Conservation (phyloP, 2,888 invertebrate species). For the Entomobrya proxima region DNA sequence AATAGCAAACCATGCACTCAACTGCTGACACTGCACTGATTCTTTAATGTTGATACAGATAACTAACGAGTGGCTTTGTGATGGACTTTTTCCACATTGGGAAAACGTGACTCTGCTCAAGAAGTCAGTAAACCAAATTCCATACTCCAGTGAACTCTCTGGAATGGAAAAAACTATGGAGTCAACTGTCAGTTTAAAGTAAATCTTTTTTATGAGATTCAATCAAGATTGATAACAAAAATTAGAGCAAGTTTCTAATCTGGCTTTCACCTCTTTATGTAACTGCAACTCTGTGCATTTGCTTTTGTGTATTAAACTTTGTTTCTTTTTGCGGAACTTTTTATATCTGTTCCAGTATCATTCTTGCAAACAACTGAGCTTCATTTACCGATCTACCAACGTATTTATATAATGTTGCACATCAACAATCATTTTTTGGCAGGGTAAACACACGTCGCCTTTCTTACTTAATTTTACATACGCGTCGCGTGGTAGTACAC, state of each 20-base stretch:
- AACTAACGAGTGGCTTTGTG: not conserved
- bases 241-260: no score
- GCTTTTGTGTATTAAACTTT: not conserved
- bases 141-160: not conserved
- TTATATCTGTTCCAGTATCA: slow-evolving; percentile 33
- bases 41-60: slow-evolving; percentile 12
- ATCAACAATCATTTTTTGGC: slow-evolving; percentile 18
- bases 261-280: no score
- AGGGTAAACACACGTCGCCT: slow-evolving; percentile 30
- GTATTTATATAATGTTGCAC: not conserved
- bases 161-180: not conserved
- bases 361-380: slow-evolving; percentile 32
- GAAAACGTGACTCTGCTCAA: slow-evolving; percentile 35
- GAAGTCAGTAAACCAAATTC: not conserved
- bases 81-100: slow-evolving; percentile 22
- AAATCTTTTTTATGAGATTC: no score
- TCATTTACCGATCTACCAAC: not conserved
- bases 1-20: slow-evolving; percentile 32
- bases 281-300: no score
- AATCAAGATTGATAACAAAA: no score
- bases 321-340: not conserved
- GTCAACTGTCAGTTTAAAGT: not conserved
- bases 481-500: not conserved
- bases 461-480: not conserved
- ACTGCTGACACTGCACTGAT: slow-evolving; percentile 47